Evolutionary conservation across 2,888 invertebrate genomes (phyloP).

Genomic region (Polydrusus pterygomalis): DNA sequence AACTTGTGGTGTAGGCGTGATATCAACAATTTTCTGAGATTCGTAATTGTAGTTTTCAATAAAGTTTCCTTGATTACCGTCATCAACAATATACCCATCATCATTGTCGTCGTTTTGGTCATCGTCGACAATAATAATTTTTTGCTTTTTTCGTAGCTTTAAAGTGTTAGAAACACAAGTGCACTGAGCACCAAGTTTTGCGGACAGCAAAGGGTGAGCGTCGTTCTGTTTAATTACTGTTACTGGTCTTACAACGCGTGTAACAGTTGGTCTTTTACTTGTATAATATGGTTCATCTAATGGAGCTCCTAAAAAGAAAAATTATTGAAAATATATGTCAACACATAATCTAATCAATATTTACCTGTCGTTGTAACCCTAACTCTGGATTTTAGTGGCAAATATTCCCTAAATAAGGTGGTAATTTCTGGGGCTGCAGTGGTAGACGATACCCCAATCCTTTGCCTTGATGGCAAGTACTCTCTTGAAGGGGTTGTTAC

Average conservation of each 20-base stretch:
- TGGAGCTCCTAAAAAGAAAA: conserved; percentile 19
- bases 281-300: neutral
- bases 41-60: conserved; percentile 65
- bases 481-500: conserved; percentile 50
- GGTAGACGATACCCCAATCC: conserved; percentile 47
- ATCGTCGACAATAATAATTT: conserved; percentile 61
- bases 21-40: conserved; percentile 61
- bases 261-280: neutral
- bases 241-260: conserved; percentile 61
- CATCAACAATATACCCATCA: conserved; percentile 59
- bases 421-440: conserved; percentile 56
- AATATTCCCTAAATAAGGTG: conserved; percentile 61
- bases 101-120: conserved; percentile 62
- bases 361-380: conserved; percentile 53
- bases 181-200: conserved; percentile 84
- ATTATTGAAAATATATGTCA: neutral
- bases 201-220: conserved; percentile 81
- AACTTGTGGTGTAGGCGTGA: conserved; percentile 63
- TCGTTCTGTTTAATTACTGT: conserved; percentile 82
- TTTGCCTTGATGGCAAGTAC: conserved; percentile 54
- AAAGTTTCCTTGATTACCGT: conserved; percentile 63
- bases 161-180: conserved; percentile 79
- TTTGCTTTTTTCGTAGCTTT: conserved; percentile 72
- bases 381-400: conserved; percentile 60
- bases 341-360: neutral